Evolutionary conservation across 2,113 vertebrate genomes (phyloP).

Genomic region (Platichthys stellatus): DNA sequence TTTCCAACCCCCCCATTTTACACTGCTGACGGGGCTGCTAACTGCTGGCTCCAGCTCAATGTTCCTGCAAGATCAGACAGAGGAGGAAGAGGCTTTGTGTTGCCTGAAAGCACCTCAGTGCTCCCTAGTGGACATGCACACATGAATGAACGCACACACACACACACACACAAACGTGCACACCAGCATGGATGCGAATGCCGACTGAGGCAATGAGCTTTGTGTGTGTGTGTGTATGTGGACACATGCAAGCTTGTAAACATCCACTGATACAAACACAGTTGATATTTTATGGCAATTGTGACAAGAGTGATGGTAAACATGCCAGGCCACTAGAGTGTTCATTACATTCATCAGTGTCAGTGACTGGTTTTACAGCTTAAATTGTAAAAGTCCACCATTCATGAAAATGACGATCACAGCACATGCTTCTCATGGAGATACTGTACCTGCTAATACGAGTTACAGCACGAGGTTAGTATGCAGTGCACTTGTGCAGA

Average conservation of each 20-base stretch:
- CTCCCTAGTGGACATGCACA: conserved; percentile 63
- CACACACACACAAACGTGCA: not conserved
- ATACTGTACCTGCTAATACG: not conserved
- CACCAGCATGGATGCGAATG: not conserved
- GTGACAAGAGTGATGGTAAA: conserved; percentile 19
- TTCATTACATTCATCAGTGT: not conserved
- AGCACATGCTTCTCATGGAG: not conserved
- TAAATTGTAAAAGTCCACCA: not conserved
- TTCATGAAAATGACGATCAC: not conserved
- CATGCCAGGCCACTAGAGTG: not conserved
- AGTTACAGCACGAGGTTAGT: not conserved
- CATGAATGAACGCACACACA: conserved; percentile 32
- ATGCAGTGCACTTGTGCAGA: not conserved
- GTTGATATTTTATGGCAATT: conserved; percentile 29
- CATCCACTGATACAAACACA: conserved; percentile 1
- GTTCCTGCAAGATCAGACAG: conserved; percentile 48
- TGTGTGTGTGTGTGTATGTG: no score
- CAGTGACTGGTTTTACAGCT: conserved; percentile 1
- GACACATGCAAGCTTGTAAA: not conserved
- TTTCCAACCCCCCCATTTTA: conserved; percentile 17
- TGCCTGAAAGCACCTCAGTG: conserved; percentile 65
- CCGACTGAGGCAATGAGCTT: not conserved
- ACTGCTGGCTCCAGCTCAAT: conserved; percentile 45
- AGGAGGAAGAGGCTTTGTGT: conserved; percentile 26
- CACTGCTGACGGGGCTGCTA: conserved; percentile 48